Evolutionary conservation across 1,140 invertebrate genomes (phyloP), one percentile per base, ranked within the genome.

Genomic region (Drosophila tani): DNA sequence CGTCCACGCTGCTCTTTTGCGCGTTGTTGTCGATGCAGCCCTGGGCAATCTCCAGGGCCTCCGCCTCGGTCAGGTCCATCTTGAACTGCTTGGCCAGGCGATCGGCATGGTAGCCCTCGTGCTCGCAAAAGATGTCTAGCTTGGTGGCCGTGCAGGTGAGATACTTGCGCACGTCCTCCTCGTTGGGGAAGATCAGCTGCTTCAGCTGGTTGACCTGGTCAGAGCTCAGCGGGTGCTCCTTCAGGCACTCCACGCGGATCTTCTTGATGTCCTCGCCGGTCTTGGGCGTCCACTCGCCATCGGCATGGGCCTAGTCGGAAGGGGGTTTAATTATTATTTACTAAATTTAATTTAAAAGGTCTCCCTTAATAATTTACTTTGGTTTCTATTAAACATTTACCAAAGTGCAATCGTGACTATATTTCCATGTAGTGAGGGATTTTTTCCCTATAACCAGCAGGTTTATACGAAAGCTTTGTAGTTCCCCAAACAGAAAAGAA

Each of bases 71-170:
- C 40, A 92, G 73, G 56, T 87, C 85, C 91, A 92, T 87, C 63
- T 91, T 91, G 64, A 92, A 92, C 69, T 92, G 91, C 59, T 91
- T 91, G 55, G 91, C 91, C 63, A 92, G 60, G 45, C 91, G 88
- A 70, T 92, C 91, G 35, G 86, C 79, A 67, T 92, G 91, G 57
- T 87, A 92, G 32, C 91, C 91, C 49, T 88, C 24, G 50, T 17
- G 8, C 8, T 91, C 79, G 27, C 91, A 92, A 88, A 92, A 92
- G 40, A 92, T 80, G 21, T 74, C 86, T 75, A 91, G 55, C 46
- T 92, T 92, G 24, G 45, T 58, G 46, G 91, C 85, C 9, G 83
- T 76, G 67, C 91, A 92, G 6, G 78, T 50, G 40, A 92, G 41
- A 62, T 91, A 92, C 35, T 91, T 56, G n/a, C 91, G 91, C 17